These are phyloP conservation scores for Muscicapa adusta DNA, from an alignment of 2,113 vertebrate species.

Conservation along the genomic window DNA sequence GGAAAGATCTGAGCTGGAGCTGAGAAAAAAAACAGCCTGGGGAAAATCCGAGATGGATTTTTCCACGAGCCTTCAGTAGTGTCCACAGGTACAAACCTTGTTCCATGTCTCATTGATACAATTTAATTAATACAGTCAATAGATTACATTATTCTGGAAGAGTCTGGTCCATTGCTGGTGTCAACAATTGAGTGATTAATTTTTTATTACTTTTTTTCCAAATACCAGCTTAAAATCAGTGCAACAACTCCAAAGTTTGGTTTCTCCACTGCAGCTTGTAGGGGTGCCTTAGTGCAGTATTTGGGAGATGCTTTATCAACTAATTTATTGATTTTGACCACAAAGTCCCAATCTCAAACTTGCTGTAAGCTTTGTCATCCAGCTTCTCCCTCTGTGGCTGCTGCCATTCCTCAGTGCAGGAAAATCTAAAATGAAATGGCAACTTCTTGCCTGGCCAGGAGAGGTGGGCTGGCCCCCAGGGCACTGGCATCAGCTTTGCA, in stretches of 20 bases:
- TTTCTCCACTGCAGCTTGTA: not conserved
- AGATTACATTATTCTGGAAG: not conserved
- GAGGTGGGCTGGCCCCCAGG: not conserved
- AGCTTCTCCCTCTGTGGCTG: not conserved
- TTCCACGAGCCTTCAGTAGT: too few relatives aligned
- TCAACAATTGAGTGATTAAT: not conserved
- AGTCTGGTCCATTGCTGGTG: not conserved
- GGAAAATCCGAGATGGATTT: too few relatives aligned
- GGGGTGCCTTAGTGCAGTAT: not conserved
- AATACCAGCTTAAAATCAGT: not conserved
- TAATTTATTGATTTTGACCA: not conserved
- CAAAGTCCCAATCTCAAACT: not conserved
- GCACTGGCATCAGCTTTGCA: slow-evolving; percentile 38
- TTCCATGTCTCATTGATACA: not conserved
- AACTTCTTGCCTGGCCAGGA: not conserved
- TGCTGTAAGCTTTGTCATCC: not conserved
- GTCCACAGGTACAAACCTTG: not conserved
- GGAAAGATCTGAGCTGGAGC: too few relatives aligned
- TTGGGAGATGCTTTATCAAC: not conserved
- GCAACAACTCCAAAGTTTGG: not conserved
- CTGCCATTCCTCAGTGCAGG: not conserved
- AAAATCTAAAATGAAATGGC: not conserved
- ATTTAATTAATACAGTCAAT: not conserved
- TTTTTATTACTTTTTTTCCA: not conserved
- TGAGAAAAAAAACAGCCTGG: too few relatives aligned